A percentile compares a stretch with the other conserved stretches of the same genome.
These are phyloP conservation scores for Andrena praecox DNA, from an alignment of 2,888 invertebrate genomes.

Conservation along the genomic window DNA sequence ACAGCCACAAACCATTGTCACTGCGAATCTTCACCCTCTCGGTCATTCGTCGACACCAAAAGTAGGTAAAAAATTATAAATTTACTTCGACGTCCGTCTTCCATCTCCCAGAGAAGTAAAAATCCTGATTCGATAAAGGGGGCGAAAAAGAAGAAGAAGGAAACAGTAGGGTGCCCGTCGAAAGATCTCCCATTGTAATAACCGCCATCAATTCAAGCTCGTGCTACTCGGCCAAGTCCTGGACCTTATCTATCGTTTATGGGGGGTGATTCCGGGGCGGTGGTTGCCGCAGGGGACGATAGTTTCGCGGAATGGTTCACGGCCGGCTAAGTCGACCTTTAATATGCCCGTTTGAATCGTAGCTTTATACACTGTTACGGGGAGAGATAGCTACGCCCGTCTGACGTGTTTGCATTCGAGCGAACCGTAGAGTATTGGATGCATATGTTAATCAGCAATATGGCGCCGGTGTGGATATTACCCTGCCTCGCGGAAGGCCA, in stretches of 20 bases:
- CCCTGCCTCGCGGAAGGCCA: constrained; percentile 68
- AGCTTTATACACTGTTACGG: constrained; percentile 78
- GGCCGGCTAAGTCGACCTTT: constrained; percentile 79
- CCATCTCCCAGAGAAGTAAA: no score
- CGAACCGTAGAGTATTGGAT: constrained; percentile 78
- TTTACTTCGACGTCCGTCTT: no score
- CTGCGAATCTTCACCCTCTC: no score
- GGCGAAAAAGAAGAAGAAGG: background rate
- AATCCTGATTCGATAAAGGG: constrained; percentile 23
- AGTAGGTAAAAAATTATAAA: no score
- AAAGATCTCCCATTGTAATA: constrained; percentile 39
- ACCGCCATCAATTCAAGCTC: constrained; percentile 57
- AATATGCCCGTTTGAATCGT: constrained; percentile 82
- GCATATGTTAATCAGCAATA: constrained; percentile 83
- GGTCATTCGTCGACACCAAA: no score
- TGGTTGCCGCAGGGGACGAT: constrained; percentile 74
- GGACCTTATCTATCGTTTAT: constrained; percentile 73
- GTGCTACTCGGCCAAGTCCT: constrained; percentile 32
- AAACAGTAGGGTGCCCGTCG: constrained; percentile 34
- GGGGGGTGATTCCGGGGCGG: constrained; percentile 70
- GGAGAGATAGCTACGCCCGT: constrained; percentile 77
- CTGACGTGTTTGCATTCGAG: constrained; percentile 81
- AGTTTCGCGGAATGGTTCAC: constrained; percentile 73
- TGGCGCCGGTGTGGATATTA: constrained; percentile 80
- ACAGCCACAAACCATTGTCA: no score